Conservation (phyloP, 2,797 vertebrate species). For the Pseudochromis fuscus region DNA sequence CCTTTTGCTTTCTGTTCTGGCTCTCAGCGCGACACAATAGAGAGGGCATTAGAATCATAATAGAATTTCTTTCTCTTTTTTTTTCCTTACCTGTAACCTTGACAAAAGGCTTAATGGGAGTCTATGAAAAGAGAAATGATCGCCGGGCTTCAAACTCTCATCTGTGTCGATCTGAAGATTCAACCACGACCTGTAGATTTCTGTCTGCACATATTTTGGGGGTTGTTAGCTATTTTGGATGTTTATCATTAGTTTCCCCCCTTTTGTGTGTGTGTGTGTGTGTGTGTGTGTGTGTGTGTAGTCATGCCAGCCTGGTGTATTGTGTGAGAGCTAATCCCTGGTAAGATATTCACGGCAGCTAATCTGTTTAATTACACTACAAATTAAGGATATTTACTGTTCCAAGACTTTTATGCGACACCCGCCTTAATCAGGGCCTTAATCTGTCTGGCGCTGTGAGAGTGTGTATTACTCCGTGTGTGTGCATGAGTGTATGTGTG, state of each 20-base stretch:
- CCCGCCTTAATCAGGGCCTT: slow-evolving; percentile 72
- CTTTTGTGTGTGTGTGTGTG: slow-evolving; percentile 33
- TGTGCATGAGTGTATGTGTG: slow-evolving; percentile 5
- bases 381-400: slow-evolving; percentile 82
- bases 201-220: slow-evolving; percentile 16
- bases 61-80: slow-evolving; percentile 6
- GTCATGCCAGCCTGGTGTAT: slow-evolving; percentile 52
- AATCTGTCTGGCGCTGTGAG: slow-evolving; percentile 71
- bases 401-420: slow-evolving; percentile 76
- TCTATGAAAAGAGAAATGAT: slow-evolving; percentile 46
- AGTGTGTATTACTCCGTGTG: slow-evolving; percentile 47
- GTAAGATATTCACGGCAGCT: slow-evolving; percentile 79
- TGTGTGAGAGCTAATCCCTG: slow-evolving; percentile 74
- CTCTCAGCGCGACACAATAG: slow-evolving; percentile 55
- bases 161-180: slow-evolving; percentile 41
- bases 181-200: slow-evolving; percentile 18
- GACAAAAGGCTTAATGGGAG: slow-evolving; percentile 58
- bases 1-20: slow-evolving; percentile 43
- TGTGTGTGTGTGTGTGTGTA: slow-evolving; percentile 33
- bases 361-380: slow-evolving; percentile 84
- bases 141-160: slow-evolving; percentile 52
- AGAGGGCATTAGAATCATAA: slow-evolving; percentile 65
- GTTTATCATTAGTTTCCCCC: slow-evolving; percentile 24
- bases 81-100: slow-evolving; percentile 40
- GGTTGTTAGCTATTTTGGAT: slow-evolving; percentile 21